Percentiles rank a stretch among this genome's conserved stretches.
Evolutionary conservation across 2,888 invertebrate genomes (phyloP).

Genomic region (Lepetodrilus schrolli): DNA sequence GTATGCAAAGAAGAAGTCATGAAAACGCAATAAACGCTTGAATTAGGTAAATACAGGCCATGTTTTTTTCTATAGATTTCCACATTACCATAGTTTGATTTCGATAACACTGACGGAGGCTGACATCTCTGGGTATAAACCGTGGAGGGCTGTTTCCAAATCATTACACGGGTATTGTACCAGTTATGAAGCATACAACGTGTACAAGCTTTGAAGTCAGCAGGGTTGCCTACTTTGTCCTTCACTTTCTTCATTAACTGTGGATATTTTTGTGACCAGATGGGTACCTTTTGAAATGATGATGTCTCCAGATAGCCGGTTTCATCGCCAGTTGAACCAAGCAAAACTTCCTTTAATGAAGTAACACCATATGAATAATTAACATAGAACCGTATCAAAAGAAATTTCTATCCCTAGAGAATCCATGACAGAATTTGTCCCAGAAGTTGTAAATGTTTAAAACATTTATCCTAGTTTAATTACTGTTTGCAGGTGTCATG

Average conservation of each 20-base stretch:
- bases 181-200: too few relatives aligned
- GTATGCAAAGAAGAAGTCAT: not conserved
- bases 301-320: not conserved
- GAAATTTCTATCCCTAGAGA: constrained; percentile 6
- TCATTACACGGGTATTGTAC: too few relatives aligned
- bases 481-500: not conserved
- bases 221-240: too few relatives aligned
- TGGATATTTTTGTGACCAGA: too few relatives aligned
- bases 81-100: too few relatives aligned
- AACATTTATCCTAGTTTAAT: not conserved
- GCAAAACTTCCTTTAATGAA: not conserved
- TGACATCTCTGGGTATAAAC: not conserved
- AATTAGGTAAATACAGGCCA: not conserved
- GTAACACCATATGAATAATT: constrained; percentile 4
- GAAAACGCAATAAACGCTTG: not conserved
- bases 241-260: too few relatives aligned
- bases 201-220: too few relatives aligned
- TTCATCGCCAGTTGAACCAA: not conserved
- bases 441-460: constrained; percentile 14
- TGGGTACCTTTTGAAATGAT: not conserved
- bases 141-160: not conserved
- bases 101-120: too few relatives aligned
- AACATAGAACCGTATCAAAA: not conserved
- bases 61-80: too few relatives aligned
- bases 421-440: not conserved